Evolutionary conservation across 2,888 invertebrate species (phyloP).

Genomic region (Lithosia quadra): DNA sequence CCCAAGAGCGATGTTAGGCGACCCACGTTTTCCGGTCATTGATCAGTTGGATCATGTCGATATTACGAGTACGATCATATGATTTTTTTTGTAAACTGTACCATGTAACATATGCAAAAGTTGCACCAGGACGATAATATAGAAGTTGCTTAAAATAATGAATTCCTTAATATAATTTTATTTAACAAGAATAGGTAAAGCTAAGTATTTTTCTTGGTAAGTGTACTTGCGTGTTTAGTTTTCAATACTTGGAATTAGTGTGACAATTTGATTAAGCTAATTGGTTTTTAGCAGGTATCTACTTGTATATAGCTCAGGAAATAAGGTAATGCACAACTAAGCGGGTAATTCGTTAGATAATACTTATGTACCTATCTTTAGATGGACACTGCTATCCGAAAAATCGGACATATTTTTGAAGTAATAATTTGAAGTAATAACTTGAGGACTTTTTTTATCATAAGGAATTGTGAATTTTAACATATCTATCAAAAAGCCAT

Average conservation of each 20-base stretch:
- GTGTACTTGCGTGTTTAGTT: constrained; percentile 46
- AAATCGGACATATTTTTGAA: no score
- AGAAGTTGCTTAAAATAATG: no score
- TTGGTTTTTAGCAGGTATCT: constrained; percentile 35
- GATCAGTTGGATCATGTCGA: no score
- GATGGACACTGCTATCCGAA: no score
- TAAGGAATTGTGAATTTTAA: no score
- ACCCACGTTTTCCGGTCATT: background rate
- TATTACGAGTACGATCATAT: background rate
- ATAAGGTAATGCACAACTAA: background rate
- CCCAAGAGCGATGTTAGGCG: background rate
- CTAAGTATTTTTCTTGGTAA: constrained; percentile 20
- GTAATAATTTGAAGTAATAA: no score
- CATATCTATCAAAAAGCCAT: no score
- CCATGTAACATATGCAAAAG: no score
- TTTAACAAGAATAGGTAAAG: background rate
- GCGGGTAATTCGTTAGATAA: background rate
- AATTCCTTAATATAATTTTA: background rate
- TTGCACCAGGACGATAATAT: no score
- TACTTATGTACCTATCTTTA: no score
- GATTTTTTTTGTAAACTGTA: no score
- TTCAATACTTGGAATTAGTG: constrained; percentile 41
- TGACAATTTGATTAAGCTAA: constrained; percentile 41
- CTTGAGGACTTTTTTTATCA: no score
- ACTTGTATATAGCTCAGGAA: constrained; percentile 11